Evolutionary conservation across 2,797 vertebrate species (phyloP), one percentile per base, ranked within the genome.

Genomic region (Tauraco hartlaubi): DNA sequence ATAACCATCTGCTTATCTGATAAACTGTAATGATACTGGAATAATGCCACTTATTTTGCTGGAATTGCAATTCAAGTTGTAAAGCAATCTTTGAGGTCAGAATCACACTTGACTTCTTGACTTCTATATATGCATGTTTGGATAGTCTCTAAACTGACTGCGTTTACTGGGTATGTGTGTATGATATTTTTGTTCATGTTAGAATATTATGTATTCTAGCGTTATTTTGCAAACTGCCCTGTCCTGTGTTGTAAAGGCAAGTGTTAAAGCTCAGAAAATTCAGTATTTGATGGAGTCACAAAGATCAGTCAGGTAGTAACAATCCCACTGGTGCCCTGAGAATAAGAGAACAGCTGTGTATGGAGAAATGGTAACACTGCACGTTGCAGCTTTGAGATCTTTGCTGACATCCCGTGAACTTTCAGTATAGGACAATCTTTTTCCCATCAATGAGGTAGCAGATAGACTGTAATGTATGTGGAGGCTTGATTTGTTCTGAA

Each of bases 121-220:
- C 31, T 82, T 72, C 17, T 59, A 4, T 41, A 7, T 33, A 3
- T 41, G 5, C 15, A 4, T 12, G 5, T 78, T 51, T 84, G 48
- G 20, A 19, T 58, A 18, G 19, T 78, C 8, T 80, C 49, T 75
- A 39, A 66, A 41, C 19, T 25, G 33, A 33, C 37, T 66, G 6
- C 2, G 0, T 75, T 94, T 67, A 18, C 31, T 52, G 51, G n/a
- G 15, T 31, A 14, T 0, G 0, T 28, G 33, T 33, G 7, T 14
- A 12, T 46, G 66, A 25, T 12, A 11, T 46, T 74, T 69, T 66
- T 41, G 77, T 46, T 62, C 9, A 23, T 37, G 16, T 8, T 84
- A 62, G 29, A 58, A 55, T 31, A 12, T 41, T 29, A 39, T 18
- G 7, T 54, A 62, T 39, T 61, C 15, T 33, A 39, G 31, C 15